A percentile compares a stretch with the other conserved stretches of the same genome.
Conservation (phyloP, 1,140 invertebrate species). For the Drosophila saltans region DNA sequence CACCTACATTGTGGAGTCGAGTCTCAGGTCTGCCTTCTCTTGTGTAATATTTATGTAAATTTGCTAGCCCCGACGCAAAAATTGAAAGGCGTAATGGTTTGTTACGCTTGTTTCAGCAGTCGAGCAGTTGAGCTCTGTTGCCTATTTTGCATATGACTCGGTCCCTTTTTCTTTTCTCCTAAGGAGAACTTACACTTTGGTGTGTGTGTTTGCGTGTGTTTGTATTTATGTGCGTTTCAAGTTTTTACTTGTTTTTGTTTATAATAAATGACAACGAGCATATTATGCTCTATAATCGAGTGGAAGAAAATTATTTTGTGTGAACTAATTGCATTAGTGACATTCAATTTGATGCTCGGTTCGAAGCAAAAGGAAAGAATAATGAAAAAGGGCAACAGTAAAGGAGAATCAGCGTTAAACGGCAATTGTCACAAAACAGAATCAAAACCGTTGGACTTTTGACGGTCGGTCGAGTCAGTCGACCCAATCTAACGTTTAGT, state of each 20-base stretch:
- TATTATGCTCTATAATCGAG: conserved; percentile 78
- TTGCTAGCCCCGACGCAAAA: conserved; percentile 52
- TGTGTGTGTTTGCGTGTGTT: conserved; percentile 29
- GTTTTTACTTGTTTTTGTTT: conserved; percentile 15
- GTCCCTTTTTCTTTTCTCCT: conserved; percentile 1
- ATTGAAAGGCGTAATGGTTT: conserved; percentile 77
- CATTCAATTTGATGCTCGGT: conserved; percentile 75
- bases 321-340: conserved; percentile 82
- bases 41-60: conserved; percentile 79
- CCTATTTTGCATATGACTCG: conserved; percentile 65
- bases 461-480: conserved; percentile 48
- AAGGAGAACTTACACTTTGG: conserved; percentile 1
- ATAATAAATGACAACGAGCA: conserved; percentile 74
- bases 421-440: conserved; percentile 69
- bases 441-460: conserved; percentile 36
- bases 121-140: conserved; percentile 34
- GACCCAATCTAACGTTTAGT: conserved; percentile 43
- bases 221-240: conserved; percentile 22
- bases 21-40: conserved; percentile 43
- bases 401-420: conserved; percentile 63
- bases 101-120: conserved; percentile 11
- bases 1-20: conserved; percentile 33
- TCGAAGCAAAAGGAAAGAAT: not conserved
- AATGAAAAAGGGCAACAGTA: conserved; percentile 16
- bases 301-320: conserved; percentile 82